Conservation (phyloP, 1,140 invertebrate genomes). For the Carposina sasakii region DNA sequence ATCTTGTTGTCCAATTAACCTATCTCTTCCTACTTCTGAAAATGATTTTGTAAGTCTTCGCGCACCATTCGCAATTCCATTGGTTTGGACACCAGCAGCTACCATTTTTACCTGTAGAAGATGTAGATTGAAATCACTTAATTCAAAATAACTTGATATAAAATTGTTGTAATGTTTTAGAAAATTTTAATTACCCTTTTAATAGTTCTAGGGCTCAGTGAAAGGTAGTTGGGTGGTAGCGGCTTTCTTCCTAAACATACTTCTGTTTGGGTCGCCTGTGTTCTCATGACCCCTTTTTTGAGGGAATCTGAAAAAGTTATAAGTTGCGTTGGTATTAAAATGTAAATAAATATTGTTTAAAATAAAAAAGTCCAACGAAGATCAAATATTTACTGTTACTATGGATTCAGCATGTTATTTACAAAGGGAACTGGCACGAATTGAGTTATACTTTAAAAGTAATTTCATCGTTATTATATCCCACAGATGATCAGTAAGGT, state of each 20-base stretch:
- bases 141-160: too few relatives aligned
- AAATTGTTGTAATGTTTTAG: too few relatives aligned
- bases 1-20: conserved; percentile 44
- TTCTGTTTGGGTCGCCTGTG: conserved; percentile 94
- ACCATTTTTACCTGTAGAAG: conserved; percentile 83
- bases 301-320: conserved; percentile 81
- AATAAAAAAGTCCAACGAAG: too few relatives aligned
- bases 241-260: conserved; percentile 79
- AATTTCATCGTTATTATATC: too few relatives aligned
- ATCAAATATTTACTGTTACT: too few relatives aligned
- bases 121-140: too few relatives aligned
- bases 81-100: conserved; percentile 91
- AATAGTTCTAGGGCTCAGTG: conserved; percentile 82
- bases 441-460: too few relatives aligned
- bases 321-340: too few relatives aligned
- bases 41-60: conserved; percentile 88
- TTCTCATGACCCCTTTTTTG: conserved; percentile 90
- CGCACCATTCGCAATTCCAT: conserved; percentile 77
- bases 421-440: too few relatives aligned
- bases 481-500: too few relatives aligned
- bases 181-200: conserved; percentile 77
- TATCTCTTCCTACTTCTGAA: conserved; percentile 81
- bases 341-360: too few relatives aligned
- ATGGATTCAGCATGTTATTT: too few relatives aligned
- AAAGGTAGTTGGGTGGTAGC: conserved; percentile 80